phyloP scores from a whole-genome alignment of 2,888 invertebrate species.

The Eretmocerus hayati region DNA sequence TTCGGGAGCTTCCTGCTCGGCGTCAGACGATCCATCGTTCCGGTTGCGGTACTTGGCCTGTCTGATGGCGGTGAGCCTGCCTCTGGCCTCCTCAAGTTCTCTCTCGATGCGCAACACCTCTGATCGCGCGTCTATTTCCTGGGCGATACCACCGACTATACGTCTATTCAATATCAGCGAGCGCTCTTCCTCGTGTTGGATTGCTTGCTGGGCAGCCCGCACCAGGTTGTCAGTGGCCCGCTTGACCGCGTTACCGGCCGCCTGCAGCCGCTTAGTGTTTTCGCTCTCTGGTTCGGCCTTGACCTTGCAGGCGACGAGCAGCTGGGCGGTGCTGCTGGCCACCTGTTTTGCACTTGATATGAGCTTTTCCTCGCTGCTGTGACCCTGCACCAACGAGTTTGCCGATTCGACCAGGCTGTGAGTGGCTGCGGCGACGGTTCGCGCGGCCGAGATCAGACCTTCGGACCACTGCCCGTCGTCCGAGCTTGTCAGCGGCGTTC shows the following conservation, averaged over 20 bases:
- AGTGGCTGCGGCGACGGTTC: conserved; percentile 94
- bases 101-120: conserved; percentile 91
- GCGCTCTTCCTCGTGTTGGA: conserved; percentile 85
- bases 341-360: conserved; percentile 95
- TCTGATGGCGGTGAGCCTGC: conserved; percentile 81
- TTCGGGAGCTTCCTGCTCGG: too few species aligned
- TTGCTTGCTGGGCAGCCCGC: conserved; percentile 85
- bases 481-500: conserved; percentile 74
- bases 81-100: conserved; percentile 87
- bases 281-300: conserved; percentile 96
- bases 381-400: conserved; percentile 89
- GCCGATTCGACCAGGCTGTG: conserved; percentile 97
- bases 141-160: conserved; percentile 95
- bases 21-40: too few species aligned
- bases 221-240: conserved; percentile 96
- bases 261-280: conserved; percentile 82
- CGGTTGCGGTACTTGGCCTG: conserved; percentile 84
- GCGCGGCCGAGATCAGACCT: conserved; percentile 90
- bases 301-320: conserved; percentile 97
- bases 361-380: conserved; percentile 88
- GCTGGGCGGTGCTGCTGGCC: conserved; percentile 93
- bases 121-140: conserved; percentile 86
- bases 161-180: conserved; percentile 82
- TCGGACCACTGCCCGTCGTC: conserved; percentile 99
- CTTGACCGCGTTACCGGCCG: conserved; percentile 95